Evolutionary conservation across 2,888 invertebrate genomes (phyloP).

Genomic region (Drosophila imparisetae): DNA sequence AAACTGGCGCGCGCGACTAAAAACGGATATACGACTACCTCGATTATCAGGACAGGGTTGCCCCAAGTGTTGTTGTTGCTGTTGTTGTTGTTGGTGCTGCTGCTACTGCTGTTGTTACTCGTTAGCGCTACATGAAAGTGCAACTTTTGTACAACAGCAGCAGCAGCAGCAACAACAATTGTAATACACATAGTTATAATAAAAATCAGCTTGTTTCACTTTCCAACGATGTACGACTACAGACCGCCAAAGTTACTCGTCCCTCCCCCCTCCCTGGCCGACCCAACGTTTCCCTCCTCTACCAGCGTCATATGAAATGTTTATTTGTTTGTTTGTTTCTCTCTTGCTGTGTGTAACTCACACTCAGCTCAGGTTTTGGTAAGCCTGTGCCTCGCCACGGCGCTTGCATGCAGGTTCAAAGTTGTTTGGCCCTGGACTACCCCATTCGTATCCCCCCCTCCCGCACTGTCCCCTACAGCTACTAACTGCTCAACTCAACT

Average conservation of each 20-base stretch:
- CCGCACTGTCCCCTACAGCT: constrained; percentile 9
- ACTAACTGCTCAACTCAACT: constrained; percentile 50
- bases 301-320: constrained; percentile 37
- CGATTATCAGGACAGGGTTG: constrained; percentile 59
- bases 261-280: too few species aligned
- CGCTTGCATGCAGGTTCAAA: constrained; percentile 73
- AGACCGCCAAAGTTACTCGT: constrained; percentile 34
- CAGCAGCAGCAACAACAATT: constrained; percentile 57
- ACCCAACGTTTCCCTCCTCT: not conserved
- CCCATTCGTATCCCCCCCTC: not conserved
- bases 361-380: constrained; percentile 42
- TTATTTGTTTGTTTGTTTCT: constrained; percentile 53
- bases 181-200: constrained; percentile 67
- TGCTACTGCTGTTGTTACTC: constrained; percentile 49
- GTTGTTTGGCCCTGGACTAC: constrained; percentile 53
- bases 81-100: constrained; percentile 9
- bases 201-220: constrained; percentile 74
- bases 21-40: constrained; percentile 70
- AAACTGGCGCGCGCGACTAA: constrained; percentile 47
- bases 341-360: constrained; percentile 44
- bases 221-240: constrained; percentile 41
- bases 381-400: constrained; percentile 20
- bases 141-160: constrained; percentile 69
- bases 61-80: constrained; percentile 25
- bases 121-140: constrained; percentile 76